Evolutionary conservation across 2,113 vertebrate genomes (phyloP).

Genomic region (Corythaixoides concolor): DNA sequence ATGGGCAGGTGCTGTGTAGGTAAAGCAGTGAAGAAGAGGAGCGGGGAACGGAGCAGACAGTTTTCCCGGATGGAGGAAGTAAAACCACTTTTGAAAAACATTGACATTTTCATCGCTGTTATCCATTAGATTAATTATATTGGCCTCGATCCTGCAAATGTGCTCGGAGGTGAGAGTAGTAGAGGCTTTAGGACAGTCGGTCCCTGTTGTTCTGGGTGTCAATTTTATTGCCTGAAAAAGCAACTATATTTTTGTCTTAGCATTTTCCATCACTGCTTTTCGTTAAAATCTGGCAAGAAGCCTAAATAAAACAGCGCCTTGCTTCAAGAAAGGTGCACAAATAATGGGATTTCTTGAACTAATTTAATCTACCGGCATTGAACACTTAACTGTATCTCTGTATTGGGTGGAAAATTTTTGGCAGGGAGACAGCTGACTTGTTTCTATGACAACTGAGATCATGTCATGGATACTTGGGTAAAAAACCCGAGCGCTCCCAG

Average conservation of each 20-base stretch:
- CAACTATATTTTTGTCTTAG: background rate
- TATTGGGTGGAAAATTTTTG: background rate
- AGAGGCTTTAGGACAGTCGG: background rate
- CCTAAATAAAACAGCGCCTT: background rate
- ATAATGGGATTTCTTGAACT: background rate
- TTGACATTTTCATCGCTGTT: background rate
- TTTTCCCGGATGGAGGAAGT: background rate
- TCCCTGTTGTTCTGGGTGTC: background rate
- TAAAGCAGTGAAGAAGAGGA: background rate
- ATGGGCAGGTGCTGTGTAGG: background rate
- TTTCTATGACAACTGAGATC: constrained; percentile 51
- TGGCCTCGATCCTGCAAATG: background rate
- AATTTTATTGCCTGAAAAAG: background rate
- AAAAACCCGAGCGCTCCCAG: fast-evolving
- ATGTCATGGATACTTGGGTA: background rate
- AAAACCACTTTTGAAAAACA: background rate
- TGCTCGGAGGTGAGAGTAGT: background rate
- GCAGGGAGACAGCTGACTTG: background rate
- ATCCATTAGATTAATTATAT: background rate
- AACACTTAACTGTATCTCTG: background rate
- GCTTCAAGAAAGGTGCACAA: background rate
- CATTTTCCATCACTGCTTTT: background rate
- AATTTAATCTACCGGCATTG: background rate
- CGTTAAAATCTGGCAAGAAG: background rate
- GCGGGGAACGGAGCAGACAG: background rate